Percentiles rank a stretch among this genome's conserved stretches.
Conservation (phyloP, 2,113 vertebrate species). For the Buteo buteo region DNA sequence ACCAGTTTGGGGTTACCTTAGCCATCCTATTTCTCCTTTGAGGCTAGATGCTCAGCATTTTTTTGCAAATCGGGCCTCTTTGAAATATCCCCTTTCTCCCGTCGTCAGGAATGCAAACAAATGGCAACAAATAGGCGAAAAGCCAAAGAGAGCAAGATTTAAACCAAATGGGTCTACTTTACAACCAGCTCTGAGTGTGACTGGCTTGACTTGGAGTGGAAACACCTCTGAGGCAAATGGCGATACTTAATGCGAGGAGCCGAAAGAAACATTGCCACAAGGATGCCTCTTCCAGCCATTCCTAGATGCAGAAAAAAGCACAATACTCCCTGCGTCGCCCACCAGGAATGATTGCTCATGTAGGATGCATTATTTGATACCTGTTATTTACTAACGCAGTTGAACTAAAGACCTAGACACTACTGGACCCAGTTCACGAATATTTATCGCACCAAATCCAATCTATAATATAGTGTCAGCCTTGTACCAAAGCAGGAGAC, state of each 20-base stretch:
- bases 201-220: not conserved
- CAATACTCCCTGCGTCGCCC: not conserved
- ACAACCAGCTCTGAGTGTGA: not conserved
- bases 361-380: not conserved
- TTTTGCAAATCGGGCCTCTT: not conserved
- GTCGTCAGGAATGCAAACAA: not conserved
- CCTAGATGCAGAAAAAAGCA: not conserved
- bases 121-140: not conserved
- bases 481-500: slow-evolving; percentile 75
- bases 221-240: not conserved
- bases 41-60: not conserved
- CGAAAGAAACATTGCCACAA: not conserved
- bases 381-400: slow-evolving; percentile 30
- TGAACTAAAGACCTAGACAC: slow-evolving; percentile 39
- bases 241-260: not conserved
- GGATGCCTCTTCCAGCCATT: not conserved
- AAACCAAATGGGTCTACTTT: not conserved
- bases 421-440: slow-evolving; percentile 67
- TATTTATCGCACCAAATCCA: slow-evolving; percentile 74
- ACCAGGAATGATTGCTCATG: not conserved
- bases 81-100: rapidly evolving
- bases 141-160: not conserved
- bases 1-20: not conserved
- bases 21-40: not conserved
- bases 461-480: slow-evolving; percentile 74